Base-by-base conservation (phyloP, 2,797 vertebrate species). In the Thaleichthys pacificus region DNA sequence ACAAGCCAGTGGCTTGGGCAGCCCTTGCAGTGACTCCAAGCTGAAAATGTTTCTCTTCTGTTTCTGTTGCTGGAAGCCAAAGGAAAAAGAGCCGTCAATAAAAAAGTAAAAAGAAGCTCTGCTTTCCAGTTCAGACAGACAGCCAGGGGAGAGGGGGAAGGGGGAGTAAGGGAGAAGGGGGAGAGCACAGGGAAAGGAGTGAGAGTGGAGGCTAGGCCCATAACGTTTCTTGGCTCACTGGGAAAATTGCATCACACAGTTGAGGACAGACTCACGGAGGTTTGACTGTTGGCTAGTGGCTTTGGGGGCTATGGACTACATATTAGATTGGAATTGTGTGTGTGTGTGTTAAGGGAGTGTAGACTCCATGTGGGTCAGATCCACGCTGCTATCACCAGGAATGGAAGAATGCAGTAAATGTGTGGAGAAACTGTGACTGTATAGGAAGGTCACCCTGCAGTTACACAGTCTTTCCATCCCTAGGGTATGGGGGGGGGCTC, bases 171-270 rank as follows among this genome's bases (percentile, higher is more conserved):
- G 51, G 51, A n/a, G 51, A 56, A 15, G 17, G 4, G 51, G 19
- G 51, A 47, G 42, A 14, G 42, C 42, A 76, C 61, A 58, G 56
- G 54, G 54, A 19, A 56, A 57, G 65, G 56, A 47, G 68, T 58
- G 61, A 69, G 71, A 11, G 19, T 11, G 4, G 17, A 9, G 72
- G 66, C 30, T 62, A 63, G 75, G 71, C 62, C 28, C 32, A 63
- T 72, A 80, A 78, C 74, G 49, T 68, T 66, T 68, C 62, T 68
- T 78, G 71, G 65, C 79, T 76, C 68, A 69, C 68, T 58, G 61
- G 15, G 56, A 68, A 58, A 61, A 66, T 86, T 86, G 77, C 80
- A 76, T 88, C 83, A 84, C 81, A 51, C 72, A 73, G 60, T 71
- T 77, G 79, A 63, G 73, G 54, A 63, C 70, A 79, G 67, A 68